A percentile compares a stretch with the other conserved stretches of the same genome.
Conservation (phyloP, 1,140 invertebrate genomes). For the Anagrus nilaparvatae region DNA sequence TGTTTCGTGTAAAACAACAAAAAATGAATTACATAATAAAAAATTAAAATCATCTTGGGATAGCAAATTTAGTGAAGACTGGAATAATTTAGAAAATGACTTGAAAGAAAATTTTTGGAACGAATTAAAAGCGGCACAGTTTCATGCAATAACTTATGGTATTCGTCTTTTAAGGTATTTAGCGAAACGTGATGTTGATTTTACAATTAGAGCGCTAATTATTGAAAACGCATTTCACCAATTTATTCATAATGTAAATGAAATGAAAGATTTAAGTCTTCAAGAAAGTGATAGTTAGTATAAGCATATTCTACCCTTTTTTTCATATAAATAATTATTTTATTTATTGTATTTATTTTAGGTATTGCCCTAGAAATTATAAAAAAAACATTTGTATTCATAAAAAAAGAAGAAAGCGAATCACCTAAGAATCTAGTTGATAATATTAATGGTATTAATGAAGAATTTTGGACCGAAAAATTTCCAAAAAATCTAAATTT, state of each 20-base stretch:
- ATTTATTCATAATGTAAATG: constrained; percentile 26
- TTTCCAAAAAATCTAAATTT: constrained; percentile 4
- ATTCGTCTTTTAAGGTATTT: constrained; percentile 32
- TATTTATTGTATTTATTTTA: constrained; percentile 3
- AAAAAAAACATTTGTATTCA: constrained; percentile 14
- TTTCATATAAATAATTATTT: background rate
- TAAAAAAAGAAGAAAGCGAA: constrained; percentile 13
- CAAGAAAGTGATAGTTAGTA: constrained; percentile 30
- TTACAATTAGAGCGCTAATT: constrained; percentile 25
- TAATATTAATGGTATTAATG: constrained; percentile 7
- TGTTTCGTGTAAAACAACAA: constrained; percentile 2
- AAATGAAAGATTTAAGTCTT: constrained; percentile 23
- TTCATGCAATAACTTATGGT: constrained; percentile 26
- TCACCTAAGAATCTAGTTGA: background rate
- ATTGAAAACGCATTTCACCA: constrained; percentile 29
- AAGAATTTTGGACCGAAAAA: constrained; percentile 5
- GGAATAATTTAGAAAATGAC: constrained; percentile 9
- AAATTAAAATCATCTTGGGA: constrained; percentile 5
- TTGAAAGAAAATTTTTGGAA: constrained; percentile 22
- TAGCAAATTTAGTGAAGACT: constrained; percentile 12
- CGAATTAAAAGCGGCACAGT: constrained; percentile 22
- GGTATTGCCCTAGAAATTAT: constrained; percentile 15
- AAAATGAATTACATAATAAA: background rate
- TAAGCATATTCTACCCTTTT: background rate
- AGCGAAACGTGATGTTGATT: constrained; percentile 28